Base-by-base conservation (phyloP, 2,888 invertebrate genomes). In the Oscheius sp. region DNA sequence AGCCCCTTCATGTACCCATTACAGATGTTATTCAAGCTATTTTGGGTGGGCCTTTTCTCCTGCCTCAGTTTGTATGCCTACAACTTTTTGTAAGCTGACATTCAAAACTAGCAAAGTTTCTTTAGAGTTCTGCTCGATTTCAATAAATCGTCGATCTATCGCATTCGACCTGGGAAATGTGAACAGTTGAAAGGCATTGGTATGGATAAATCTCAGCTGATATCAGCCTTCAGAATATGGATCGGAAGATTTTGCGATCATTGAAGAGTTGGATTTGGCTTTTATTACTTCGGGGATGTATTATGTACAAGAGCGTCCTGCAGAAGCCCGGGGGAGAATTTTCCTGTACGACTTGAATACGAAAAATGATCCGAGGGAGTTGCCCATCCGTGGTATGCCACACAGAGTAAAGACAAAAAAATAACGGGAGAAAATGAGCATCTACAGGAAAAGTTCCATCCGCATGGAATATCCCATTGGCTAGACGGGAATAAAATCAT, bases 201-300 rank as follows among this genome's bases (percentile, higher is more conserved):
- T 76, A n/a, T 18, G 59, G 2, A 23, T 25, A 5, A 5, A 5
- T 5, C 25, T 21, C 9, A 3, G 5, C 35, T 6, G 35, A 35
- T 6, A n/a, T n/a, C n/a, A 3, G 18, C 13, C 2, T 49, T 45
- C 69, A 82, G 77, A 63, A n/a, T 55, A 80, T 27, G 83, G 83
- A 49, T 78, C 80, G 0, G 83, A 83, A 72, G 83, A 83, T 53
- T 71, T 83, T 29, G 80, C 66, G 21, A 21, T 81, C 2, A 52
- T 83, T 21, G 76, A 76, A 13, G 29, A 58, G 0, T 61, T 72
- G 35, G 61, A 74, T 12, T 59, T 83, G 1, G 83, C 75, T 2
- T 83, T 83, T 70, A 74, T 81, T 53, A 75, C 80, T 16, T 81
- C 81, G 12, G 83, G 81, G 21, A n/a, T 83, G 12, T 73, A 74